A percentile compares a stretch with the other conserved stretches of the same genome.
Conservation (phyloP, 2,888 invertebrate species). For the Philereme transversata region DNA sequence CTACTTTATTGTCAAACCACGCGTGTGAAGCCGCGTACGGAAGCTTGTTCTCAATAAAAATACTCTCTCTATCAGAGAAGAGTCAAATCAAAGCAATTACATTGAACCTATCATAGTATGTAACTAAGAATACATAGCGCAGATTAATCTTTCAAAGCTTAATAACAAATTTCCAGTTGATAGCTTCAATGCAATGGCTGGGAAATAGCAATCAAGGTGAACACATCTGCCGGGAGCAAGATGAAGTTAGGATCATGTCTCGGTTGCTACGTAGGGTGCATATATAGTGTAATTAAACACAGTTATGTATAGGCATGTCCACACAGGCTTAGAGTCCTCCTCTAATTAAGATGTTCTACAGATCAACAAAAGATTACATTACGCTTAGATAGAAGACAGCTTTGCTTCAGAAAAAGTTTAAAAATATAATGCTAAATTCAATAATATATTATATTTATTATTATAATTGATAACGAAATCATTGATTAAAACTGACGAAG, state of each 20-base stretch:
- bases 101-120: too few species aligned
- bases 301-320: background rate
- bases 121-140: too few species aligned
- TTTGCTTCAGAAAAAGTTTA: too few species aligned
- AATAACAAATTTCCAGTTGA: too few species aligned
- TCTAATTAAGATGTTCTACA: background rate
- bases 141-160: too few species aligned
- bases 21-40: too few species aligned
- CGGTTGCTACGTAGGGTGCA: background rate
- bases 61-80: too few species aligned
- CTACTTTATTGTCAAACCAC: too few species aligned
- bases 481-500: slow-evolving; percentile 4
- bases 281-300: background rate
- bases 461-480: slow-evolving; percentile 2
- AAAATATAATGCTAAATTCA: too few species aligned
- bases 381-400: background rate
- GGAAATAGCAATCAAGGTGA: background rate
- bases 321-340: background rate
- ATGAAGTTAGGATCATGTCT: background rate
- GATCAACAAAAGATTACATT: background rate
- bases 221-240: background rate
- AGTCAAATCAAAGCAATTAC: too few species aligned
- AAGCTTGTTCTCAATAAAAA: too few species aligned
- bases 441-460: too few species aligned
- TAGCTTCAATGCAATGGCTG: background rate